Evolutionary conservation across 2,113 vertebrate species (phyloP).

Genomic region (Eonycteris spelaea): DNA sequence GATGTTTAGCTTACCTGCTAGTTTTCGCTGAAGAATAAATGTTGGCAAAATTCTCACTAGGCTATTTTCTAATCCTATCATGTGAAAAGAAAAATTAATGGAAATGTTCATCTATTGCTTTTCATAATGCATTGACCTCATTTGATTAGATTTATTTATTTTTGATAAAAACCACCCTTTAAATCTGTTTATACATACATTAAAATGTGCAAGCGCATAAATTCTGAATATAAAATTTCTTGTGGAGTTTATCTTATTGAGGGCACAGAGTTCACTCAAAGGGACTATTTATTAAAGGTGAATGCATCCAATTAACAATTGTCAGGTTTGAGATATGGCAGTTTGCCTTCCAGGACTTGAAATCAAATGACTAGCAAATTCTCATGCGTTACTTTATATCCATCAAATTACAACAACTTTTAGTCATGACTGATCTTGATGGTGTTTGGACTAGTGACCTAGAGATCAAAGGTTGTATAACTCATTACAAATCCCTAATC

Average conservation of each 20-base stretch:
- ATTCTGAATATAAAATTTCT: background rate
- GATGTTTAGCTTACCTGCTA: conserved; percentile 13
- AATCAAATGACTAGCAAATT: background rate
- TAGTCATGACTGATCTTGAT: background rate
- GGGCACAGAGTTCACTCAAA: background rate
- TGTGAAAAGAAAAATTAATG: background rate
- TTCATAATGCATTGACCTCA: background rate
- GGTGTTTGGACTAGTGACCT: background rate
- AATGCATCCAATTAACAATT: background rate
- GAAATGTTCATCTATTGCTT: background rate
- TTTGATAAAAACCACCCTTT: background rate
- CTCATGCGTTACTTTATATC: background rate
- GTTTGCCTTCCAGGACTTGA: background rate
- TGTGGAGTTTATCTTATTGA: background rate
- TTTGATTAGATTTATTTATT: background rate
- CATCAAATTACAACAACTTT: conserved; percentile 23
- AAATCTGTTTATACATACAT: background rate
- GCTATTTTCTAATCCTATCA: background rate
- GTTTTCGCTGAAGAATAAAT: background rate
- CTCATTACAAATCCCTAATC: background rate
- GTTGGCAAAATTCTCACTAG: background rate
- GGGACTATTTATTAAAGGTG: background rate
- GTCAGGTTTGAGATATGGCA: background rate
- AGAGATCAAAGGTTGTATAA: conserved; percentile 13
- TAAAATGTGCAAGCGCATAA: background rate